These are phyloP conservation scores for Hepsetus odoe DNA, from an alignment of 2,113 vertebrate species.

Conservation along the genomic window DNA sequence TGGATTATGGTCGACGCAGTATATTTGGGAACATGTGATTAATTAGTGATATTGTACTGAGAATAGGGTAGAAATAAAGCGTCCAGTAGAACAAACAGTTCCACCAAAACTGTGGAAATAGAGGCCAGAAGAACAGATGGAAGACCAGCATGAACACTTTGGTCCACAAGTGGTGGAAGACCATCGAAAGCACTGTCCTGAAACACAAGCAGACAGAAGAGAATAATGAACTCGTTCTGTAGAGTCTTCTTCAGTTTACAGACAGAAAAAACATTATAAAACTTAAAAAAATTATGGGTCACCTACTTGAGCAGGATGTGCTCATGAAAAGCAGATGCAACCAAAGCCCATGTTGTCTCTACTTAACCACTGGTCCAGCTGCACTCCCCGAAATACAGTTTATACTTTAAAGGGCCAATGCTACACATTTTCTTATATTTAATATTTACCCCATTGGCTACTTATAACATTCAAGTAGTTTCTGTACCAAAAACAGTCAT, in stretches of 20 bases:
- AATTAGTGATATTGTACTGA: slow-evolving; percentile 70
- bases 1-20: not conserved
- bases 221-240: not conserved
- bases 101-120: slow-evolving; percentile 91
- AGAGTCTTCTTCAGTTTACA: no score
- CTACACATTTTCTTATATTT: no score
- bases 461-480: no score
- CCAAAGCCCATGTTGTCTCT: no score
- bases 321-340: no score
- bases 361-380: no score
- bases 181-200: slow-evolving; percentile 83
- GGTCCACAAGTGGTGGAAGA: slow-evolving; percentile 90
- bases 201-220: not conserved
- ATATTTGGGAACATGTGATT: not conserved
- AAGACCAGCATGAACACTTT: slow-evolving; percentile 83
- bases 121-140: slow-evolving; percentile 88
- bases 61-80: slow-evolving; percentile 89
- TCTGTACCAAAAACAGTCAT: no score
- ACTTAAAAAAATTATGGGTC: not conserved
- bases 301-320: no score
- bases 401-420: no score
- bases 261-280: not conserved
- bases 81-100: slow-evolving; percentile 94
- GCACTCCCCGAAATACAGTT: no score
- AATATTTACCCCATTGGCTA: no score